Conservation (phyloP, 2,888 invertebrate species). For the Ophioninae sp. region DNA sequence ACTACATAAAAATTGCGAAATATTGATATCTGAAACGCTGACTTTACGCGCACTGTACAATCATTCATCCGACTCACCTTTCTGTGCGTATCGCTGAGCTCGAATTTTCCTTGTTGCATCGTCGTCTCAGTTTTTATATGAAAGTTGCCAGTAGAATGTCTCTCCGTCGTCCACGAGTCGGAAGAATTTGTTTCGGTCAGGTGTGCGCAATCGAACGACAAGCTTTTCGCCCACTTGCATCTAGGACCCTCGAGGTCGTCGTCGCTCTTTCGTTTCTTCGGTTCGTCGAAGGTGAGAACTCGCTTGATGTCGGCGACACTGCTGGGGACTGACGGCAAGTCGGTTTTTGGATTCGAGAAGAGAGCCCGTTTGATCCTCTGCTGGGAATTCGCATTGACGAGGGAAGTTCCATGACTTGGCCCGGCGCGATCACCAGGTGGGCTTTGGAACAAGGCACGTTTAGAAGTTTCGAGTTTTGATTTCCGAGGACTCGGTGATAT, state of each 20-base stretch:
- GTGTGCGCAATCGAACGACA: constrained; percentile 82
- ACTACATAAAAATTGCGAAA: too few relatives aligned
- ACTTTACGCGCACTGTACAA: too few relatives aligned
- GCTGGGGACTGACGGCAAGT: constrained; percentile 46
- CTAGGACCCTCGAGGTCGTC: constrained; percentile 75
- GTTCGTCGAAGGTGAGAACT: constrained; percentile 64
- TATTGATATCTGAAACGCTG: too few relatives aligned
- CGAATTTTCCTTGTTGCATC: constrained; percentile 75
- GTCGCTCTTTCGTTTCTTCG: constrained; percentile 76
- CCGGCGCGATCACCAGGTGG: constrained; percentile 81
- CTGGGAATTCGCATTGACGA: constrained; percentile 76
- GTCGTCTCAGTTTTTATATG: constrained; percentile 66
- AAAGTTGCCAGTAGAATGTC: constrained; percentile 72
- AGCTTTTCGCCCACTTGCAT: constrained; percentile 80
- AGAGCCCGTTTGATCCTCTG: constrained; percentile 86
- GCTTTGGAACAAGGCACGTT: constrained; percentile 89
- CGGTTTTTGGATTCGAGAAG: constrained; percentile 84
- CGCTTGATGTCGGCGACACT: constrained; percentile 50
- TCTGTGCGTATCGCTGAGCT: constrained; percentile 85
- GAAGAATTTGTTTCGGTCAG: constrained; percentile 68
- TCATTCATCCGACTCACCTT: constrained; percentile 81
- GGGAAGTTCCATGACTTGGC: constrained; percentile 75
- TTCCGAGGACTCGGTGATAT: constrained; percentile 79
- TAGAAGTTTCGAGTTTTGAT: constrained; percentile 83
- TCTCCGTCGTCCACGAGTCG: constrained; percentile 68